phyloP scores from a whole-genome alignment of 2,888 invertebrate genomes.

The Thyatira batis region DNA sequence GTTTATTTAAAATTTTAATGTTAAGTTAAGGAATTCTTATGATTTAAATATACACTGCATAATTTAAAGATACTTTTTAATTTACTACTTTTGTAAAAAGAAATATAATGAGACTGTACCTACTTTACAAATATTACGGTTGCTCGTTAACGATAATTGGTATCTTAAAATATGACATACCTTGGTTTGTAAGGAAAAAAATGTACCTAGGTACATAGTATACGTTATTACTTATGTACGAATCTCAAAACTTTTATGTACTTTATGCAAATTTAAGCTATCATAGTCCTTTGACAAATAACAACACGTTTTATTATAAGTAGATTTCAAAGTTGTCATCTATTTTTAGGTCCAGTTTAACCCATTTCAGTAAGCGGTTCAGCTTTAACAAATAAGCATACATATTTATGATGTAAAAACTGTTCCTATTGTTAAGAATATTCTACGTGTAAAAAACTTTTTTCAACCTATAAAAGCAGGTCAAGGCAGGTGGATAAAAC shows the following conservation, averaged over 20 bases:
- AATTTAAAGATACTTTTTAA: conserved; percentile 7
- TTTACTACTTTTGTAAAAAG: not conserved
- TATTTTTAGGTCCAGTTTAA: not conserved
- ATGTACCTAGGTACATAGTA: too few relatives aligned
- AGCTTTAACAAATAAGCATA: conserved; percentile 9
- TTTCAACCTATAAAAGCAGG: conserved; percentile 55
- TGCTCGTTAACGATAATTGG: too few relatives aligned
- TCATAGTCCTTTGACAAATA: too few relatives aligned
- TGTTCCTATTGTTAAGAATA: conserved; percentile 49
- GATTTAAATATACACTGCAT: conserved; percentile 30
- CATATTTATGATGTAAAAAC: conserved; percentile 36
- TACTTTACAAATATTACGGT: too few relatives aligned
- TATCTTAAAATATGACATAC: too few relatives aligned
- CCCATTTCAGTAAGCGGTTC: conserved; percentile 1
- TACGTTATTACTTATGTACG: too few relatives aligned
- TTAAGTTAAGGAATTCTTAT: conserved; percentile 25
- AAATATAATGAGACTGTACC: not conserved
- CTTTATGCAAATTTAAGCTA: too few relatives aligned
- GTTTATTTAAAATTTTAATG: conserved; percentile 44
- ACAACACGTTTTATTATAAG: too few relatives aligned
- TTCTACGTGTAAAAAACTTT: conserved; percentile 36
- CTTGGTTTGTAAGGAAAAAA: too few relatives aligned
- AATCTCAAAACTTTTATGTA: too few relatives aligned
- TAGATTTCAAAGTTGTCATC: not conserved
- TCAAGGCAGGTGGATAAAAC: conserved; percentile 69